These are phyloP conservation scores for Neomonachus schauinslandi DNA, from an alignment of 2,113 vertebrate species.

Conservation along the genomic window DNA sequence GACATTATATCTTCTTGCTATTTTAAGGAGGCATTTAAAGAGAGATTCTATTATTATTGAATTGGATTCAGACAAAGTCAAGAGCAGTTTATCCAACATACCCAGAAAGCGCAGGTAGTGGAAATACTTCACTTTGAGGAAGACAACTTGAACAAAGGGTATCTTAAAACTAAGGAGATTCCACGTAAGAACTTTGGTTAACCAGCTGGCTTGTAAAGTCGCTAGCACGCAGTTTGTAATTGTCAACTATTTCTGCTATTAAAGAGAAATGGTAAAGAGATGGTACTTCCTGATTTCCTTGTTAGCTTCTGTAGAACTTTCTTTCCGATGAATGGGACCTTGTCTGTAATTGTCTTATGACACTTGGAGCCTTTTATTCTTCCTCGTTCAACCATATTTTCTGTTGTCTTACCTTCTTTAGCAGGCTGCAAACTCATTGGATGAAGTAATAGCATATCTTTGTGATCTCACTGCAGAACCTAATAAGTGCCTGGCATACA, in stretches of 20 bases:
- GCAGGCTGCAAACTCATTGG: background rate
- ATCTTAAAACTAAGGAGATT: conserved; percentile 4
- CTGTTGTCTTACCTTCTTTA: background rate
- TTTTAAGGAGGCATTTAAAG: conserved; percentile 25
- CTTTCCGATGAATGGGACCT: background rate
- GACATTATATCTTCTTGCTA: background rate
- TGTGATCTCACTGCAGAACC: background rate
- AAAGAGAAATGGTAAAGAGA: background rate
- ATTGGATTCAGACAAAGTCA: background rate
- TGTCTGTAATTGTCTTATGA: background rate
- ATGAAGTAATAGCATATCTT: background rate
- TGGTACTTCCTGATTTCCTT: background rate
- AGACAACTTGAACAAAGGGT: background rate
- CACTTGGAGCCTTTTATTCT: background rate
- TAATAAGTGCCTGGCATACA: background rate
- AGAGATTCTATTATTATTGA: background rate
- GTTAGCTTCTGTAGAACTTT: background rate
- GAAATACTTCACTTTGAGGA: background rate
- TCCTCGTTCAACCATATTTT: background rate
- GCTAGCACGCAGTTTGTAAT: background rate
- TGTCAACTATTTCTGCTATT: background rate
- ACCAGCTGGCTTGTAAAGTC: background rate
- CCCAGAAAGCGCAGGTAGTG: background rate
- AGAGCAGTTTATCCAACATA: background rate
- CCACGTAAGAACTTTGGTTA: background rate